phyloP scores from a whole-genome alignment of 1,140 invertebrate genomes.

The Nixonia krombeini region DNA sequence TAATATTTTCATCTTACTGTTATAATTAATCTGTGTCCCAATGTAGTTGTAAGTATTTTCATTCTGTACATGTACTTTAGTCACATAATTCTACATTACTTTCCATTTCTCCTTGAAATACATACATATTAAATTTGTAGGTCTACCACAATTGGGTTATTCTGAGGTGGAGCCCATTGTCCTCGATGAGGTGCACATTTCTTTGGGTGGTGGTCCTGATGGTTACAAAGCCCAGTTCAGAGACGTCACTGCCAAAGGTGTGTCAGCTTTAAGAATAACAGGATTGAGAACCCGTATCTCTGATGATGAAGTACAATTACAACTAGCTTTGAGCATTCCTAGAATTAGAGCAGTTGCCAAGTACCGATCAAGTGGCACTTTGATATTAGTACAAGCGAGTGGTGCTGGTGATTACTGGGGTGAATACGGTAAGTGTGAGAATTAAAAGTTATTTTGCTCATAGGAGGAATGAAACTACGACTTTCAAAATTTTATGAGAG shows the following conservation, averaged over 20 bases:
- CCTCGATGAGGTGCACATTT: slow-evolving; percentile 85
- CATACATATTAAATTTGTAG: slow-evolving; percentile 36
- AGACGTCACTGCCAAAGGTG: slow-evolving; percentile 83
- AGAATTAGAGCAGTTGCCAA: slow-evolving; percentile 81
- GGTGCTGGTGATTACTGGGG: slow-evolving; percentile 90
- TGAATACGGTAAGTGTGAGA: slow-evolving; percentile 84
- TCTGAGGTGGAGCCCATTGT: slow-evolving; percentile 80
- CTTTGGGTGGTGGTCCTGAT: slow-evolving; percentile 81
- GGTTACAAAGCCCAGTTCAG: slow-evolving; percentile 84
- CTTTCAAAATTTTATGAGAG: too few species aligned
- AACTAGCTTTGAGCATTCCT: slow-evolving; percentile 82
- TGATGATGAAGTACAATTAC: slow-evolving; percentile 81
- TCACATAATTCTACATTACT: too few species aligned
- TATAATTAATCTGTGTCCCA: too few species aligned
- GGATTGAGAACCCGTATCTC: slow-evolving; percentile 75
- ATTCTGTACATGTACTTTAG: too few species aligned
- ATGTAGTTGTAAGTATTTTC: too few species aligned
- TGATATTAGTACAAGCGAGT: slow-evolving; percentile 83
- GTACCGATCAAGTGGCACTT: slow-evolving; percentile 83
- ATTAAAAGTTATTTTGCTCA: too few species aligned
- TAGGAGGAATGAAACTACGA: too few species aligned
- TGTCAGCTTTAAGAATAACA: slow-evolving; percentile 82
- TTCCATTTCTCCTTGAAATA: not conserved
- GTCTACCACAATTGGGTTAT: slow-evolving; percentile 64
- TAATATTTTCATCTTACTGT: not conserved